Conservation (phyloP, 2,113 vertebrate species). For the Polypterus bichir region DNA sequence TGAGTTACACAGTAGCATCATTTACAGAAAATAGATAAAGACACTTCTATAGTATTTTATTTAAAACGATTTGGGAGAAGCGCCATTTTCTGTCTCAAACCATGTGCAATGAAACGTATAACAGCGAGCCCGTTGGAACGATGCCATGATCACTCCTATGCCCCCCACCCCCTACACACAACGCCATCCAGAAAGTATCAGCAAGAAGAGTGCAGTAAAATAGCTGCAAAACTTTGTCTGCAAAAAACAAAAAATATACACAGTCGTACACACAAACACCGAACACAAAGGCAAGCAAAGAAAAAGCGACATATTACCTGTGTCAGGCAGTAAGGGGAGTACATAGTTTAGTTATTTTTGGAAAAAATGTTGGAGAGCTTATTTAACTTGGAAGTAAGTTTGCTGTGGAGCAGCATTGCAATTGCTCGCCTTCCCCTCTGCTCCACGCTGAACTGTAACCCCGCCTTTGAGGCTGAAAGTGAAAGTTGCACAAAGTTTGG, state of each 20-base stretch:
- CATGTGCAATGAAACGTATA: conserved; percentile 42
- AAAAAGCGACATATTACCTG: conserved; percentile 50
- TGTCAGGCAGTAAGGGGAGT: conserved; percentile 68
- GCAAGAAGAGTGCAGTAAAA: too few relatives aligned
- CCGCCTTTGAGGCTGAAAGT: conserved; percentile 60
- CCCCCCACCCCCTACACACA: too few relatives aligned
- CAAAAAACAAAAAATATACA: too few relatives aligned
- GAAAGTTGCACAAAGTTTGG: conserved; percentile 62
- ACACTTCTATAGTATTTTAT: conserved; percentile 25
- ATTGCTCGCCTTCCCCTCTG: conserved; percentile 48
- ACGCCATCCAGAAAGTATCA: too few relatives aligned
- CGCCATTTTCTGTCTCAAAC: conserved; percentile 53
- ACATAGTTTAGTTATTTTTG: conserved; percentile 45
- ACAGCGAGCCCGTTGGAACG: conserved; percentile 35
- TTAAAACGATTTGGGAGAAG: conserved; percentile 50
- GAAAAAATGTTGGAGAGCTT: conserved; percentile 35
- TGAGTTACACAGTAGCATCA: too few relatives aligned
- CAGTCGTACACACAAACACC: too few relatives aligned
- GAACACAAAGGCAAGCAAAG: conserved; percentile 17
- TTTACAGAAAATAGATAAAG: too few relatives aligned
- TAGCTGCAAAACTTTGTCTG: too few relatives aligned
- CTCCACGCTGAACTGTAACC: conserved; percentile 58
- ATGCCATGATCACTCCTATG: conserved; percentile 23
- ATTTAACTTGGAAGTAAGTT: conserved; percentile 53
- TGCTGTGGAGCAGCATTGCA: conserved; percentile 53